Percentiles rank a stretch among this genome's conserved stretches.
These are phyloP conservation scores for Rambutsinella grinnellia DNA, from an alignment of 2,888 invertebrate species.

Conservation along the genomic window DNA sequence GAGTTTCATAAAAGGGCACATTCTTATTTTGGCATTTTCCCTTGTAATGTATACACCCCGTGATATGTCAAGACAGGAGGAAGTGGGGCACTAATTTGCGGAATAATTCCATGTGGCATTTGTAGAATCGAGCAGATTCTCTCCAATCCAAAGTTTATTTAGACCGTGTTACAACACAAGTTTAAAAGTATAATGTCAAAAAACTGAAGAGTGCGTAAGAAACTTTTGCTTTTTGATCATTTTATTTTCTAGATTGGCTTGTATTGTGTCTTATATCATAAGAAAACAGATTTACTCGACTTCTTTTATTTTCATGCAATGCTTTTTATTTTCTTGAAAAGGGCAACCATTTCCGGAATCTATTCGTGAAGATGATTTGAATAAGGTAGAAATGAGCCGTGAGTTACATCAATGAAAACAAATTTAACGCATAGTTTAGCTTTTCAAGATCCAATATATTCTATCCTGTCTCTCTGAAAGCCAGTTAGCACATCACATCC, in stretches of 20 bases:
- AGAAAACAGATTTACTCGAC: too few species aligned
- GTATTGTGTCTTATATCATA: too few species aligned
- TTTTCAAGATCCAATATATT: too few species aligned
- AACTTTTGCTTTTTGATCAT: too few species aligned
- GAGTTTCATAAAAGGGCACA: not conserved
- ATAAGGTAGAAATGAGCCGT: slow-evolving; percentile 37
- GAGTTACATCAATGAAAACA: slow-evolving; percentile 25
- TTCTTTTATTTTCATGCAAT: too few species aligned
- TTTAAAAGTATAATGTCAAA: too few species aligned
- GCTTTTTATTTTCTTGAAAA: not conserved
- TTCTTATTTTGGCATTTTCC: not conserved
- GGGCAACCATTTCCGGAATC: not conserved
- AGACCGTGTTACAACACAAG: too few species aligned
- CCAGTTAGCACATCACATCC: not conserved
- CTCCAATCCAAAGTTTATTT: too few species aligned
- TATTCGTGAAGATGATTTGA: slow-evolving; percentile 32
- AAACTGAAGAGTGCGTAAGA: too few species aligned
- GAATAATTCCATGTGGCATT: not conserved
- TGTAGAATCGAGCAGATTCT: too few species aligned
- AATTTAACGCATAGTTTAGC: slow-evolving; percentile 55
- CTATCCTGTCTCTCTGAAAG: not conserved
- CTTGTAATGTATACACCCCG: too few species aligned
- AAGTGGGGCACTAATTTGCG: not conserved
- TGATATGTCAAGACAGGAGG: not conserved
- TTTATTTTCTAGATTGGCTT: too few species aligned